phyloP scores from a whole-genome alignment of 2,113 vertebrate genomes.

The Gila orcuttii region DNA sequence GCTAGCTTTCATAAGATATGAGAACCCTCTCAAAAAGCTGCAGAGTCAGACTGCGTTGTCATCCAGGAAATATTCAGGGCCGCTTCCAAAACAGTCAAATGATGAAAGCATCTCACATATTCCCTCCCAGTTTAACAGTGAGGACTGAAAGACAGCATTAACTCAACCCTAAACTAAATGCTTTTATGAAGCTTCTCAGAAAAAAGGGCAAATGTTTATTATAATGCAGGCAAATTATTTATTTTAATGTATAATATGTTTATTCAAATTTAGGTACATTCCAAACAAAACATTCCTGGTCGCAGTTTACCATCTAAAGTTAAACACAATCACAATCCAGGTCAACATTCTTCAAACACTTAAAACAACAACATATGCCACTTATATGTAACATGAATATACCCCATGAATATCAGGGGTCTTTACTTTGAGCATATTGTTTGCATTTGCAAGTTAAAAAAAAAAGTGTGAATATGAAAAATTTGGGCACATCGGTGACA shows the following conservation, averaged over 20 bases:
- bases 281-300: no score
- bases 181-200: neutral
- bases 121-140: constrained; percentile 62
- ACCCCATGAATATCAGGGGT: neutral
- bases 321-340: neutral
- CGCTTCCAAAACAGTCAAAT: constrained; percentile 76
- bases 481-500: neutral
- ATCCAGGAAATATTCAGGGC: constrained; percentile 77
- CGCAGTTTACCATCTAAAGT: neutral
- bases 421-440: neutral
- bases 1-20: constrained; percentile 52
- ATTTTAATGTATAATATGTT: no score
- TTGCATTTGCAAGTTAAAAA: neutral
- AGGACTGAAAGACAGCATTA: constrained; percentile 41
- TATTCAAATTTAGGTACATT: no score
- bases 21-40: constrained; percentile 67
- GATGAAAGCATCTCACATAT: constrained; percentile 73
- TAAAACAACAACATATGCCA: neutral
- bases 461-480: neutral
- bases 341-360: neutral
- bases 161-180: neutral
- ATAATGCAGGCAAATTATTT: no score
- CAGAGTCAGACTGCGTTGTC: constrained; percentile 68
- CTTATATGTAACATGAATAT: neutral
- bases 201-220: neutral